Evolutionary conservation across 2,113 vertebrate genomes (phyloP).

Genomic region (Channa maculata): DNA sequence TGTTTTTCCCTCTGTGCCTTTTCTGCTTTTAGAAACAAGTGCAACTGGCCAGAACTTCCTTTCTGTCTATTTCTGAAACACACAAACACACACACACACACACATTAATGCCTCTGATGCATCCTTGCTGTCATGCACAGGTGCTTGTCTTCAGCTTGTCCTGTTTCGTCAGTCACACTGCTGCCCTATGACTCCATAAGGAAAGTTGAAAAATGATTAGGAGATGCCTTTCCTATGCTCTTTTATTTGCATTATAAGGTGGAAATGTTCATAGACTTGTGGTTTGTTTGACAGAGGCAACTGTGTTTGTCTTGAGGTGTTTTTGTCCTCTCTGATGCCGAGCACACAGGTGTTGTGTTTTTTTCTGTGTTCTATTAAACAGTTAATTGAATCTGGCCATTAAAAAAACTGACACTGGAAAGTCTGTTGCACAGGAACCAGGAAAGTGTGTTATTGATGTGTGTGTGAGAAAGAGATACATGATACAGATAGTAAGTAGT

Average conservation of each 20-base stretch:
- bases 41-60: conserved; percentile 30
- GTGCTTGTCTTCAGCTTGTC: conserved; percentile 67
- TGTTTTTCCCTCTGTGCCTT: conserved; percentile 41
- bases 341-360: conserved; percentile 23
- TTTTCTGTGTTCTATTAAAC: conserved; percentile 57
- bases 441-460: conserved; percentile 5
- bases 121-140: conserved; percentile 60
- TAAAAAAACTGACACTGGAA: conserved; percentile 63
- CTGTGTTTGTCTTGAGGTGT: conserved; percentile 1
- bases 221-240: not conserved
- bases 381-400: conserved; percentile 63
- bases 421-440: conserved; percentile 20
- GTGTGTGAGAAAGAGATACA: conserved; percentile 5
- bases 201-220: conserved; percentile 6
- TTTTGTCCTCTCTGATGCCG: not conserved
- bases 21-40: conserved; percentile 49
- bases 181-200: not conserved
- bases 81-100: conserved; percentile 3
- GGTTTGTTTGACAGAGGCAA: not conserved
- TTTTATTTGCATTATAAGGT: not conserved
- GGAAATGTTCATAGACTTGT: not conserved
- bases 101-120: conserved; percentile 25
- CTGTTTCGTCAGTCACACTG: conserved; percentile 46
- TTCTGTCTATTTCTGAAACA: conserved; percentile 10
- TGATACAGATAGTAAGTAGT: not conserved